A percentile compares a stretch with the other conserved stretches of the same genome.
Conservation (phyloP, 2,888 invertebrate genomes). For the Belgica antarctica region DNA sequence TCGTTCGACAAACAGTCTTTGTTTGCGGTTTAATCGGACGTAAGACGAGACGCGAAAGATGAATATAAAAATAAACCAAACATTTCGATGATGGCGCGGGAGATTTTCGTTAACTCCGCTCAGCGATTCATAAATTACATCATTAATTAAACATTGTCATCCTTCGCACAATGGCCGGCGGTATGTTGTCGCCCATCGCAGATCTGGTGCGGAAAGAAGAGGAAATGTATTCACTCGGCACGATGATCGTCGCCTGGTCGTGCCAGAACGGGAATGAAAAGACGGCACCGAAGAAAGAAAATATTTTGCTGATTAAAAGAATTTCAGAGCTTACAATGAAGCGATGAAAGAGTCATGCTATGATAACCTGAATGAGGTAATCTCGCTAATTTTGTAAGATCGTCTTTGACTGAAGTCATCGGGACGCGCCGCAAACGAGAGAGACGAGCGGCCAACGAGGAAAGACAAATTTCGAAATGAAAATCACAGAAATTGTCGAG, state of each 20-base stretch:
- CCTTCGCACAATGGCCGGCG: not conserved
- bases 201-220: not conserved
- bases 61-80: conserved; percentile 17
- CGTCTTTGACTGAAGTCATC: not conserved
- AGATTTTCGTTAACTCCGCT: not conserved
- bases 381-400: conserved; percentile 12
- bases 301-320: conserved; percentile 16
- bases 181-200: not conserved
- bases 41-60: not conserved
- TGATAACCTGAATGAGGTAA: conserved; percentile 32
- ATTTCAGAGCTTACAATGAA: not conserved
- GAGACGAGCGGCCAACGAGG: no score
- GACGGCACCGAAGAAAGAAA: not conserved
- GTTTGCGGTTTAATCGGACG: not conserved
- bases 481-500: not conserved
- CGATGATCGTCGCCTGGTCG: conserved; percentile 7
- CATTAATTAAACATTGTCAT: conserved; percentile 18
- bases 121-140: conserved; percentile 29
- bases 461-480: not conserved
- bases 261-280: not conserved
- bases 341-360: conserved; percentile 1
- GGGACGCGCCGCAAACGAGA: no score
- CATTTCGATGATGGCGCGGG: not conserved
- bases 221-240: conserved; percentile 13
- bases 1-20: no score